These are phyloP conservation scores for Hirundo rustica DNA, from an alignment of 2,797 vertebrate species.

Conservation along the genomic window DNA sequence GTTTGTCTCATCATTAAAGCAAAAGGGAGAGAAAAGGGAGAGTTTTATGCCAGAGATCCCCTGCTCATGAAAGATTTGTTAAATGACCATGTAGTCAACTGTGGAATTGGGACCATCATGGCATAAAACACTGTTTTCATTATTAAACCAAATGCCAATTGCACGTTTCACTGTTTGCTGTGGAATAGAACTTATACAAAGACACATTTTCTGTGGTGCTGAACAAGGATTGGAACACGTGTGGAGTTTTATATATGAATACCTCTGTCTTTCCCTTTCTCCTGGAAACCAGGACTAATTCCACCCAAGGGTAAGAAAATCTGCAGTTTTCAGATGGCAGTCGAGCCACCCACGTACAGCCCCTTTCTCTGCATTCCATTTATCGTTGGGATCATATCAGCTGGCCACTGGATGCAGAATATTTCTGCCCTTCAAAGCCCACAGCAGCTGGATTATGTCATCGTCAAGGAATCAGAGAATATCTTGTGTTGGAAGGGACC, in stretches of 20 bases:
- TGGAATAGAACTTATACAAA: not conserved
- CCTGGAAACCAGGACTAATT: not conserved
- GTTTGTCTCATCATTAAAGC: not conserved
- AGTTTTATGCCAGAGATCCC: not conserved
- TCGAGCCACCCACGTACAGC: not conserved
- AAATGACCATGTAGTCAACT: not conserved
- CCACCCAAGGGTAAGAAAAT: not conserved
- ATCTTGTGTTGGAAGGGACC: not conserved
- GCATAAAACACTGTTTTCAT: not conserved
- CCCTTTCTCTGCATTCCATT: not conserved
- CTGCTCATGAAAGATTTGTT: not conserved
- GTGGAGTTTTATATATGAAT: not conserved
- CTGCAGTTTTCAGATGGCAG: not conserved
- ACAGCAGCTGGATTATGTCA: not conserved
- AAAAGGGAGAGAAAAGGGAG: not conserved
- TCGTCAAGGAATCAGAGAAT: not conserved
- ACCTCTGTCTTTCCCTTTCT: not conserved
- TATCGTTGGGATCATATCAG: not conserved
- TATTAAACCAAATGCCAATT: not conserved
- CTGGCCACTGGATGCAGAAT: not conserved
- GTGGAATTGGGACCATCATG: not conserved
- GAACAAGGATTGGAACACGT: not conserved
- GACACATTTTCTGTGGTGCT: not conserved
- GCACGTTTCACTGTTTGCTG: fast-evolving
- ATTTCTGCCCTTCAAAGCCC: not conserved